Evolutionary conservation across 2,113 vertebrate genomes (phyloP), one percentile per base, ranked within the genome.

Genomic region (Collichthys lucidus): DNA sequence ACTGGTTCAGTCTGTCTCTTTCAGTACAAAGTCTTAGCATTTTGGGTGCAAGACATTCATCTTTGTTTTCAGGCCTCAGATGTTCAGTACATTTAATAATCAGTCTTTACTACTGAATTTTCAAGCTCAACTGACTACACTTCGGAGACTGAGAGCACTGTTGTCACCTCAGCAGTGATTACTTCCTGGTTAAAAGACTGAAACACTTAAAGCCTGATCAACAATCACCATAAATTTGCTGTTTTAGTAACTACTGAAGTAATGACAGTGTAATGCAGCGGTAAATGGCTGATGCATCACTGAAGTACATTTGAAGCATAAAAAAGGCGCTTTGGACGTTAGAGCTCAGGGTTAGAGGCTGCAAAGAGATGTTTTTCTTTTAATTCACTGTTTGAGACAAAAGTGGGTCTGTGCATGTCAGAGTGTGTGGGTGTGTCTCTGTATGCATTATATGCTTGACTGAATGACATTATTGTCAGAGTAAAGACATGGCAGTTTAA

Each of bases 391-490:
- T 40, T 16, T 71, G 16, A 68, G 22, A 77, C 78, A 50, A 59
- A 57, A 47, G 29, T 55, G 53, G 15, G 15, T 67, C 12, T 66
- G 42, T 65, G 22, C 15, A n/a, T 44, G 40, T 70, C 40, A 9
- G 40, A 17, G 19, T n/a, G 65, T 62, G 81, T 81, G 82, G 46
- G 69, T 65, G 42, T 49, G 19, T 75, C 20, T 20, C 16, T 52
- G 67, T 49, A 15, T 69, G 75, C 22, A 44, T 81, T 87, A 69
- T 26, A 31, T 47, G 11, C 11, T 52, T 4, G 7, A 59, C 66
- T 90, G 55, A 92, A 88, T 72, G 76, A 31, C 47, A 26, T 76
- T 35, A 77, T 87, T 91, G 83, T 86, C 24, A 40, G 42, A 47
- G 50, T 77, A 42, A 61, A 57, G 57, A 61, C 49, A 46, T 49